A percentile compares a stretch with the other conserved stretches of the same genome.
phyloP scores from a whole-genome alignment of 1,140 invertebrate species.

The Bombus breviceps region DNA sequence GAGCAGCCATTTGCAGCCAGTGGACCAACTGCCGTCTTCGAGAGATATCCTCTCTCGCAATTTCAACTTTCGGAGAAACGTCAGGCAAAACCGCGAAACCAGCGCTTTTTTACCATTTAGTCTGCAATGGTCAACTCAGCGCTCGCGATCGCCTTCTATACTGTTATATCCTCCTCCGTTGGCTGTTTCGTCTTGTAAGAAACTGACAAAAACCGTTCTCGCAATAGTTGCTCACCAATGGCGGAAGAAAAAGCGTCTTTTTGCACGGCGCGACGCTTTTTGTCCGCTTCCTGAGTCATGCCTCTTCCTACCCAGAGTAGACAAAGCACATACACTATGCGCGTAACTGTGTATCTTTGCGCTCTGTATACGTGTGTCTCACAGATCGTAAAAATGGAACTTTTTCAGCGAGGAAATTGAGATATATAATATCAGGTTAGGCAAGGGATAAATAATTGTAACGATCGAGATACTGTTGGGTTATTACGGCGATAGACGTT shows the following conservation, averaged over 20 bases:
- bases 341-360: background rate
- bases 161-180: slow-evolving; percentile 39
- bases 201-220: slow-evolving; percentile 66
- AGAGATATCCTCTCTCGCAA: slow-evolving; percentile 53
- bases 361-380: background rate
- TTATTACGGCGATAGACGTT: background rate
- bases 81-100: slow-evolving; percentile 59
- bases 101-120: slow-evolving; percentile 52
- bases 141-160: slow-evolving; percentile 28
- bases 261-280: slow-evolving; percentile 73
- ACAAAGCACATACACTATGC: slow-evolving; percentile 50
- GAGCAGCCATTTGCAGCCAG: slow-evolving; percentile 26
- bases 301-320: slow-evolving; percentile 54
- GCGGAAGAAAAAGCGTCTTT: slow-evolving; percentile 76
- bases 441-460: background rate
- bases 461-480: background rate
- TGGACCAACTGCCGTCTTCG: slow-evolving; percentile 39
- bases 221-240: slow-evolving; percentile 72
- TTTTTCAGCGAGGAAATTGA: background rate
- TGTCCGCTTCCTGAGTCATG: slow-evolving; percentile 64
- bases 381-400: background rate
- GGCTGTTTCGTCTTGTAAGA: slow-evolving; percentile 61
- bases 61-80: slow-evolving; percentile 69
- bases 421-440: background rate
- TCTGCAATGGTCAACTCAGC: slow-evolving; percentile 43